A percentile compares a stretch with the other conserved stretches of the same genome.
phyloP scores from a whole-genome alignment of 2,888 invertebrate species.

The Pharmacophagus antenor region DNA sequence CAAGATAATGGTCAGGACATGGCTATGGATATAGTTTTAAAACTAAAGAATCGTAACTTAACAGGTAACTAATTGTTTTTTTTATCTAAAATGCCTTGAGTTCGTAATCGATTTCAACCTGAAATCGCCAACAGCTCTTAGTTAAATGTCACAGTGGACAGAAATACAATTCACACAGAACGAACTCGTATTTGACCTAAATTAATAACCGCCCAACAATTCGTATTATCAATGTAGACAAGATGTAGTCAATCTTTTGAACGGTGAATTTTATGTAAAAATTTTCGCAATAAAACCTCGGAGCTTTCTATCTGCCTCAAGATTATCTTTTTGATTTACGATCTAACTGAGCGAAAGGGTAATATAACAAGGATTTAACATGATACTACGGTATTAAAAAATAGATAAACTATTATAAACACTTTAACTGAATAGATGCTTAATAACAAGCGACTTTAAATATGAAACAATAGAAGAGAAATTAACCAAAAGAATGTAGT shows the following conservation, averaged over 20 bases:
- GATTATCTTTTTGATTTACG: too few relatives aligned
- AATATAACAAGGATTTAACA: too few relatives aligned
- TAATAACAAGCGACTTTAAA: not conserved
- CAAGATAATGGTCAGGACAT: too few relatives aligned
- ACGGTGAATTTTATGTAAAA: not conserved
- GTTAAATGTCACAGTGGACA: slow-evolving; percentile 25
- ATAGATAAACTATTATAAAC: too few relatives aligned
- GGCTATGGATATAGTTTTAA: too few relatives aligned
- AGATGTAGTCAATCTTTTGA: not conserved
- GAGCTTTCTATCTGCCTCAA: too few relatives aligned
- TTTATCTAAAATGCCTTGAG: not conserved
- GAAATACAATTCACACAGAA: slow-evolving; percentile 21
- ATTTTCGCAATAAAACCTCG: too few relatives aligned
- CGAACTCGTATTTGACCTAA: slow-evolving; percentile 14
- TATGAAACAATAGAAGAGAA: not conserved
- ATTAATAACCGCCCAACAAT: slow-evolving; percentile 10
- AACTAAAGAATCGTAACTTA: not conserved
- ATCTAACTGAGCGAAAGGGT: too few relatives aligned
- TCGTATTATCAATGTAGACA: not conserved
- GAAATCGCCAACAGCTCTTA: slow-evolving; percentile 8
- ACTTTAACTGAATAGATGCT: too few relatives aligned
- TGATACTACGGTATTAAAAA: too few relatives aligned
- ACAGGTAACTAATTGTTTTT: not conserved
- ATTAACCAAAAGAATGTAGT: too few relatives aligned
- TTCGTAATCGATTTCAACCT: not conserved